Evolutionary conservation across 1,140 invertebrate species (phyloP).

Genomic region (Amphibalanus amphitrite): DNA sequence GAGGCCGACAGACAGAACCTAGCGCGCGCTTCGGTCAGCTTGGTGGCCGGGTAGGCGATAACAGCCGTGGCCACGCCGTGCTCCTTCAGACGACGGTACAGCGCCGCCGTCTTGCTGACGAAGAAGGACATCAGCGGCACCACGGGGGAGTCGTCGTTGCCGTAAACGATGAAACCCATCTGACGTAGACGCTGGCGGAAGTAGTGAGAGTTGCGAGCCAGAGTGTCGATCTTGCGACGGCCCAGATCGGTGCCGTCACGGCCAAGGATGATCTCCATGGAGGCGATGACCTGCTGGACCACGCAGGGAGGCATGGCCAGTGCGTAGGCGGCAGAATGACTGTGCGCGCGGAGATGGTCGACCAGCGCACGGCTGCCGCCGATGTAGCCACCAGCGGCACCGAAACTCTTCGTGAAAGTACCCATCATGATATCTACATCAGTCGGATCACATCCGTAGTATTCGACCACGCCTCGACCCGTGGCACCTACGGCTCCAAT

Average conservation of each 20-base stretch:
- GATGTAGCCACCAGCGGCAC: conserved; percentile 90
- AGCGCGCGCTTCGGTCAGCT: conserved; percentile 79
- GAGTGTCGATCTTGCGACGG: conserved; percentile 46
- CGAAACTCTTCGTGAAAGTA: conserved; percentile 89
- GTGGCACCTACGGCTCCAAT: conserved; percentile 76
- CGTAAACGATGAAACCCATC: conserved; percentile 86
- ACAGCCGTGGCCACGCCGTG: conserved; percentile 80
- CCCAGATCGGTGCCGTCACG: conserved; percentile 51
- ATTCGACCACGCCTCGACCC: conserved; percentile 78
- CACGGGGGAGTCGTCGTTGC: conserved; percentile 92
- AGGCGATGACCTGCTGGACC: conserved; percentile 72
- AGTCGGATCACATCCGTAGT: conserved; percentile 56
- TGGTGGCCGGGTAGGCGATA: conserved; percentile 96
- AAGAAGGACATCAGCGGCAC: conserved; percentile 88
- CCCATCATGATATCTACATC: conserved; percentile 97
- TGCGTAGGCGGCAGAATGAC: conserved; percentile 75
- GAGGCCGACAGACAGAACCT: conserved; percentile 90
- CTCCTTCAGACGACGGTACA: conserved; percentile 37
- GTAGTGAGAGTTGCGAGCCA: conserved; percentile 70
- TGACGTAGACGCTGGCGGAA: conserved; percentile 69
- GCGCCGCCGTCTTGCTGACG: conserved; percentile 79
- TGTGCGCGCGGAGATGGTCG: conserved; percentile 53
- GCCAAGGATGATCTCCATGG: conserved; percentile 78
- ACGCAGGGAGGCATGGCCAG: conserved; percentile 76
- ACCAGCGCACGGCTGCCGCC: conserved; percentile 55